Base-by-base conservation (phyloP, 1,140 invertebrate genomes). In the Lepidotrigona ventralis region DNA sequence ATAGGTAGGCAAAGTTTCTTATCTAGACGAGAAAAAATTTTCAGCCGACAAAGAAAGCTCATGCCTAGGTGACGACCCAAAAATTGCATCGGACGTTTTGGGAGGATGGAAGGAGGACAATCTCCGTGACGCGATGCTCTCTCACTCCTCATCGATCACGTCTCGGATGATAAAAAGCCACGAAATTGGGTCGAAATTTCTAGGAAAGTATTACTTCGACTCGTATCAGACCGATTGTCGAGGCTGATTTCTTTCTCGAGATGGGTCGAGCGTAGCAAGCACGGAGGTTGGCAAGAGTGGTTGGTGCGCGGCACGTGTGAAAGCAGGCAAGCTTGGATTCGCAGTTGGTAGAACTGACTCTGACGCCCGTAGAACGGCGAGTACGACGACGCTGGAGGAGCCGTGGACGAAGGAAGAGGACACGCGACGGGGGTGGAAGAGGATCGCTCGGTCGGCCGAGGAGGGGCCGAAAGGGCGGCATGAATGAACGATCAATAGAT, bases 401-500 rank as follows among this genome's bases (percentile, higher is more conserved):
- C 76, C 71, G 83, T 72, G 72, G 85, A 79, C 79, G 72, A 77
- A 73, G 58, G 79, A 75, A 75, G 73, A 64, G 84, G 69, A 66
- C 26, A 15, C 68, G 83, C 79, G 72, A 79, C 60, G 83, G 79
- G 85, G 83, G 83, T 76, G 86, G 77, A 85, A 79, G 82, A 82
- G 81, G 72, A 85, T 85, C 86, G 81, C 39, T 75, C 71, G 81
- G 82, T 79, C 79, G 79, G 69, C 76, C 86, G 85, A 80, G 73
- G 87, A 86, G 88, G 85, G 87, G 87, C 76, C 85, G 87, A 88
- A 90, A 92, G 89, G 90, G 90, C 88, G 87, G 89, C 79, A 93
- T 93, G 92, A 93, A 93, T 92, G 92, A 92, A 93, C 91, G 92
- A 93, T 93, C 92, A 89, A 93, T 93, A 93, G 91, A 90, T 90